These are phyloP conservation scores for Rhineura floridana DNA, from an alignment of 2,113 vertebrate genomes.

Conservation along the genomic window DNA sequence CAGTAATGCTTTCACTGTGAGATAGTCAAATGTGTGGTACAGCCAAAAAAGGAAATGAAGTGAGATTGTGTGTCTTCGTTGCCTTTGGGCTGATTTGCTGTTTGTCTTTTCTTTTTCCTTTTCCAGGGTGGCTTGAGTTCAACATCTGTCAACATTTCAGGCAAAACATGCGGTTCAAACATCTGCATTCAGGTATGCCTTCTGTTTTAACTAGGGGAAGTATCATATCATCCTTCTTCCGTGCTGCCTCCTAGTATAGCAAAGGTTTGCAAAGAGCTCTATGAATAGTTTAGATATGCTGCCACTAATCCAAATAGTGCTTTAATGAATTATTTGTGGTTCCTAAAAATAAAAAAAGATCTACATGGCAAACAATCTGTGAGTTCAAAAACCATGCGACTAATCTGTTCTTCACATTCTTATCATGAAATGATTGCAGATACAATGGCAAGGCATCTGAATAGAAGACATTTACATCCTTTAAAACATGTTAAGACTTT, in stretches of 20 bases:
- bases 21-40: neutral
- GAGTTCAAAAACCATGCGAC: conserved; percentile 15
- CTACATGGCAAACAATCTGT: conserved; percentile 32
- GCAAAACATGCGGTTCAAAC: conserved; percentile 59
- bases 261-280: conserved; percentile 34
- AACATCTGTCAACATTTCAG: conserved; percentile 56
- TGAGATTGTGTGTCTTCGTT: neutral
- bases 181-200: conserved; percentile 71
- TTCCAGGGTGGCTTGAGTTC: conserved; percentile 49
- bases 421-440: conserved; percentile 5
- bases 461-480: conserved; percentile 9
- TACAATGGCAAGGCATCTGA: conserved; percentile 36
- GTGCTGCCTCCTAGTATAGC: conserved; percentile 17
- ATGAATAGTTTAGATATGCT: conserved; percentile 42
- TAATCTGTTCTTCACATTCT: conserved; percentile 24
- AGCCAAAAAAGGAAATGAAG: neutral
- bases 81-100: neutral
- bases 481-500: neutral
- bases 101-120: conserved; percentile 15
- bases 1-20: neutral
- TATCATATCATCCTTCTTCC: neutral
- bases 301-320: conserved; percentile 21
- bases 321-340: conserved; percentile 47
- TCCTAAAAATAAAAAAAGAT: neutral
- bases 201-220: conserved; percentile 10